Conservation (phyloP, 1,140 invertebrate genomes). For the Leguminivora glycinivorella region DNA sequence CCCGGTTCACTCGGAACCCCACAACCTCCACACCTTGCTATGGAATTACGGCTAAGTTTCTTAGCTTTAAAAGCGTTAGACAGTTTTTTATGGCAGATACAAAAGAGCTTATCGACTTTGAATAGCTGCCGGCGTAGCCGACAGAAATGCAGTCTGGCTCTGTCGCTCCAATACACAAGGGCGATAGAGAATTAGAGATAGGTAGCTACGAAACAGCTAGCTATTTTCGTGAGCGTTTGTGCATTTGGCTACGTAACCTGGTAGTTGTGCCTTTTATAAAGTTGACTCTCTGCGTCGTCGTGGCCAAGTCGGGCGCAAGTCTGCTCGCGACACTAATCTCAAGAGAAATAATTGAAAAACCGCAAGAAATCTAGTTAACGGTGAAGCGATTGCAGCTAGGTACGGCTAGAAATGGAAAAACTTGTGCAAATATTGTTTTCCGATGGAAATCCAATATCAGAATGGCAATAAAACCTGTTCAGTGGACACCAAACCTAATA, state of each 20-base stretch:
- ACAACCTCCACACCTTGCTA: neutral
- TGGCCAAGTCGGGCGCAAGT: neutral
- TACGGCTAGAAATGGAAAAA: neutral
- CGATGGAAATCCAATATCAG: neutral
- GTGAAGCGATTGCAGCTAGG: neutral
- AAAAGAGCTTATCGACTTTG: neutral
- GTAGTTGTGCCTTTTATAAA: neutral
- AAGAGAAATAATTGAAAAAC: conserved; percentile 4
- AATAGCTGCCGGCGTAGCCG: no score
- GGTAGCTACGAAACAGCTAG: no score
- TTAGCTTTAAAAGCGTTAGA: neutral
- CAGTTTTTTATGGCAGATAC: neutral
- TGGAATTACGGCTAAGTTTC: neutral
- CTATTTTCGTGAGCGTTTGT: no score
- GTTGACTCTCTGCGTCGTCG: neutral
- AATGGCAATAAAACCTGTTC: neutral
- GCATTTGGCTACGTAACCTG: no score
- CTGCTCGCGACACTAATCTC: neutral
- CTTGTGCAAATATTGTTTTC: neutral
- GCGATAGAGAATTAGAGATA: no score
- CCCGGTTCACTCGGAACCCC: no score
- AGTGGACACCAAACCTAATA: no score
- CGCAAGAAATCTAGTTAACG: conserved; percentile 4
- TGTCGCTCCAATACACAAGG: no score
- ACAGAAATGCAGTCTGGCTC: no score